phyloP scores from a whole-genome alignment of 2,797 vertebrate species.

The Melanotaenia parkinsoni region DNA sequence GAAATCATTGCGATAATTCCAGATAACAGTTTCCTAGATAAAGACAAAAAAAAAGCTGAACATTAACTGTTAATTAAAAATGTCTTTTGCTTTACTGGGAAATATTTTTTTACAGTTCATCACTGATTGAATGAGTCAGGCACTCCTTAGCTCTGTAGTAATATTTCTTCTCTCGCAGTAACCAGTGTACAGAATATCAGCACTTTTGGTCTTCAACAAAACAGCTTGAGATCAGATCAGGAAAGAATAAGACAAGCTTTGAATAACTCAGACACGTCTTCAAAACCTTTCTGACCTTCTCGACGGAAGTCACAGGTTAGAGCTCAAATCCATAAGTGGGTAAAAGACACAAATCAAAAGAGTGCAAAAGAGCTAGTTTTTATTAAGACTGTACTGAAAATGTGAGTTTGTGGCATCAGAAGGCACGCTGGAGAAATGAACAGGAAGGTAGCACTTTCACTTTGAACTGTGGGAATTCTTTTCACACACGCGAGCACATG shows the following conservation, averaged over 20 bases:
- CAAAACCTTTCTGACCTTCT: constrained; percentile 46
- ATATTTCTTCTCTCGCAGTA: neutral
- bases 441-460: constrained; percentile 53
- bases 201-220: constrained; percentile 23
- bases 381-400: constrained; percentile 58
- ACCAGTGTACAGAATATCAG: constrained; percentile 26
- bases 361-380: constrained; percentile 36
- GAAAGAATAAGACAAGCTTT: constrained; percentile 47
- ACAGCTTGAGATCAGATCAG: constrained; percentile 45
- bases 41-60: neutral
- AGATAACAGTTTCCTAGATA: neutral
- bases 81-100: constrained; percentile 16
- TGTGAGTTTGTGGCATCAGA: constrained; percentile 60
- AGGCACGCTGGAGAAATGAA: constrained; percentile 44
- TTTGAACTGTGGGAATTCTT: constrained; percentile 70
- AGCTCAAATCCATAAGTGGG: constrained; percentile 49
- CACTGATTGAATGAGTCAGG: neutral
- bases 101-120: constrained; percentile 7
- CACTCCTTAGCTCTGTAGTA: neutral
- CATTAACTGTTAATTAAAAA: neutral
- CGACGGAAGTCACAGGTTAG: constrained; percentile 57
- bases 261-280: constrained; percentile 50
- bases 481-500: constrained; percentile 11
- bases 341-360: constrained; percentile 29
- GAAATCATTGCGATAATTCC: too few relatives aligned